phyloP scores from a whole-genome alignment of 2,888 invertebrate genomes.

The Pseudococcus longispinus region DNA sequence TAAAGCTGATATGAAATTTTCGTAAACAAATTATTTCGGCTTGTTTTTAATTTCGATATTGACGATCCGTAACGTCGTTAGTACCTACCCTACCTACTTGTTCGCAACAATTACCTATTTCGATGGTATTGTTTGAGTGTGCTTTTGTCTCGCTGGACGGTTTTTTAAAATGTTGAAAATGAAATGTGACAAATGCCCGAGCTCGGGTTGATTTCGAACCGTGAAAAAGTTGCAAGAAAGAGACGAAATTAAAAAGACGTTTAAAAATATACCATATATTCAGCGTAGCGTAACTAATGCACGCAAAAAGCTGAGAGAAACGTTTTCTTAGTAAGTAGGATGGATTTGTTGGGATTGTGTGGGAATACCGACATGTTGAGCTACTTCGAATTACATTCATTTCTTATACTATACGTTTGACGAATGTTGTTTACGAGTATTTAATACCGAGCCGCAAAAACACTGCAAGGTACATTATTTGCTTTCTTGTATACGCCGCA shows the following conservation, averaged over 20 bases:
- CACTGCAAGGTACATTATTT: background rate
- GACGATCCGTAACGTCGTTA: background rate
- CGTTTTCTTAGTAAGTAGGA: background rate
- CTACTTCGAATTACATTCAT: slow-evolving; percentile 11
- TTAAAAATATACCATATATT: background rate
- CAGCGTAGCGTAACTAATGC: slow-evolving; percentile 10
- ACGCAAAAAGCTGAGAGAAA: slow-evolving; percentile 2
- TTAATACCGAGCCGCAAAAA: slow-evolving; percentile 1
- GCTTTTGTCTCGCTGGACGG: background rate
- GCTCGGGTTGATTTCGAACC: background rate
- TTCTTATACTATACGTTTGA: slow-evolving; percentile 9
- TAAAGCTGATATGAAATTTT: background rate
- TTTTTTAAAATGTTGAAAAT: background rate
- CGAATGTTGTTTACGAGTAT: slow-evolving; percentile 1
- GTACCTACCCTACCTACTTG: background rate
- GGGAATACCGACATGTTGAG: slow-evolving; percentile 16
- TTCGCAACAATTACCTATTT: background rate
- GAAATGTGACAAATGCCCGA: background rate
- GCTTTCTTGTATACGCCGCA: background rate
- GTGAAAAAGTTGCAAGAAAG: background rate
- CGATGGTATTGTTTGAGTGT: background rate
- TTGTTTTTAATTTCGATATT: background rate
- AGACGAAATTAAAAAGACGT: slow-evolving; percentile 5
- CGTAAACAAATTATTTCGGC: background rate
- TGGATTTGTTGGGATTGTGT: slow-evolving; percentile 11